Evolutionary conservation across 2,888 invertebrate genomes (phyloP), one percentile per base, ranked within the genome.

Genomic region (Opisthograptis luteolata): DNA sequence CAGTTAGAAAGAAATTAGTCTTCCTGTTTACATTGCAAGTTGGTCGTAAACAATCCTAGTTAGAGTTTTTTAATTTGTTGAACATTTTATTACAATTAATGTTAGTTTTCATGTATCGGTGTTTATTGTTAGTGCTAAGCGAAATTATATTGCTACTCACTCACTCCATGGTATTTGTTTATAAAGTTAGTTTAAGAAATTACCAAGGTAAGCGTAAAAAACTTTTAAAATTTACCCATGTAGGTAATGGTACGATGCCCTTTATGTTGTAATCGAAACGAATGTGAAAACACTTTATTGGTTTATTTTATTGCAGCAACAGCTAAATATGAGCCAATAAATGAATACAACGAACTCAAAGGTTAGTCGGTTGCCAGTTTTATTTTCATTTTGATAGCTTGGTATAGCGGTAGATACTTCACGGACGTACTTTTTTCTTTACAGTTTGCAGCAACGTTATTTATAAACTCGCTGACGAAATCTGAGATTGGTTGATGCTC

Each of bases 361-460:
- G n/a, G 6, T 8, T 10, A 13, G 13, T 13, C 2, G 5, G 24
- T 13, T 7, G 7, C 13, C 6, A 5, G n/a, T n/a, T 15, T 15
- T 13, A 4, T 3, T 5, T 37, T 25, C 6, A 9, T 9, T 15
- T 15, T 14, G 8, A 13, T 20, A 15, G 1, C 14, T 22, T 22
- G n/a, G 2, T 44, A 36, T 36, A n/a, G n/a, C n/a, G 12, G 15
- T 36, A 19, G 12, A 36, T 9, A 25, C 28, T 24, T 5, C 15
- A 44, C 12, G 22, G 30, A n/a, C 25, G 10, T 28, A 27, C 32
- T 34, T 14, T 12, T n/a, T n/a, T n/a, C n/a, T n/a, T n/a, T n/a
- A n/a, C n/a, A n/a, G n/a, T 48, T 40, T 41, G 6, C 19, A 19
- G n/a, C 42, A 42, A 42, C n/a, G 5, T 17, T 37, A 31, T 30